These are phyloP conservation scores for Eriosoma lanigerum DNA, from an alignment of 1,140 invertebrate genomes.

Conservation along the genomic window DNA sequence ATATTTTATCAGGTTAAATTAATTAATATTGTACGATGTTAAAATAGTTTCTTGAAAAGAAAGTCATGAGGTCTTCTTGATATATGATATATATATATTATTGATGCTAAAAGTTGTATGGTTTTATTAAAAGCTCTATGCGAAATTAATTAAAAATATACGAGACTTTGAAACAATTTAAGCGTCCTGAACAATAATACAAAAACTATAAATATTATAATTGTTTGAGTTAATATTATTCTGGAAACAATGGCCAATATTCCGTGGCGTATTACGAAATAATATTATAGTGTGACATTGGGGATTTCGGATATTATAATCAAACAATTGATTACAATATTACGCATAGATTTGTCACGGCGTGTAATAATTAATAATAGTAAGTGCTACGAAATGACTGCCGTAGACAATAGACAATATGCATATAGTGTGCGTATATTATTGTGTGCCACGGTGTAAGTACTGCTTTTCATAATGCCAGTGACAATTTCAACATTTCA, in stretches of 20 bases:
- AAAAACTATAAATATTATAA: no score
- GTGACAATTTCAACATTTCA: constrained; percentile 20
- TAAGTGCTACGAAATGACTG: neutral
- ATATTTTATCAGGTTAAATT: neutral
- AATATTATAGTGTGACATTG: no score
- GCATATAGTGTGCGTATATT: no score
- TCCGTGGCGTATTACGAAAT: no score
- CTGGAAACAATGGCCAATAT: no score
- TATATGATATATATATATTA: neutral
- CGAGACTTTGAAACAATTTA: no score
- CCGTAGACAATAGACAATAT: neutral
- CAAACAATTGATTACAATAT: no score
- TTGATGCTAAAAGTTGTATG: neutral
- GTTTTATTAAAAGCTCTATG: neutral
- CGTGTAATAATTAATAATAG: no score
- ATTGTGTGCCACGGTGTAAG: neutral
- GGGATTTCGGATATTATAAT: no score
- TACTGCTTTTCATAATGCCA: neutral
- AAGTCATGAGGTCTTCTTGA: neutral
- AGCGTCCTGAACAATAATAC: no score
- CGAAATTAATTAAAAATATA: neutral
- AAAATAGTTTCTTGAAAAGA: neutral
- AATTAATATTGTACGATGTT: neutral
- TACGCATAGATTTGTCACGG: no score
- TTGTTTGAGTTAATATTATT: no score